Conservation (phyloP, 1,140 invertebrate genomes). For the Philopotamus ludificatus region DNA sequence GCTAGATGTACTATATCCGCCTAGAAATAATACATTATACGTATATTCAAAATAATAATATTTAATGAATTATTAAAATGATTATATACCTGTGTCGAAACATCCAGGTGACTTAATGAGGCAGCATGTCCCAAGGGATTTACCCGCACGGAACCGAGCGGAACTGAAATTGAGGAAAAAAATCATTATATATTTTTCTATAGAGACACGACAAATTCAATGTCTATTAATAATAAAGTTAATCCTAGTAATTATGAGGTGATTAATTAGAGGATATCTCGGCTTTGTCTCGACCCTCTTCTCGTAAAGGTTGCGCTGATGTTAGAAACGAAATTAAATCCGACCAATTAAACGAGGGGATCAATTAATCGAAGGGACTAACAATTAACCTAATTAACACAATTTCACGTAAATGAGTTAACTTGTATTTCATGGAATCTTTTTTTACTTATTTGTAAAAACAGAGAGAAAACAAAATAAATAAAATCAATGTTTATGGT, state of each 20-base stretch:
- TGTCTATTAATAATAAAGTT: neutral
- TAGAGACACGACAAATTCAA: neutral
- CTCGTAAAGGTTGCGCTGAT: too few species aligned
- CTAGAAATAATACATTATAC: slow-evolving; percentile 44
- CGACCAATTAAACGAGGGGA: neutral
- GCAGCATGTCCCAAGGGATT: slow-evolving; percentile 49
- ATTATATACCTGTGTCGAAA: slow-evolving; percentile 51
- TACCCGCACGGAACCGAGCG: slow-evolving; percentile 37
- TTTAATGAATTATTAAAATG: too few species aligned
- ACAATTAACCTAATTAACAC: neutral
- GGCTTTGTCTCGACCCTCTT: too few species aligned
- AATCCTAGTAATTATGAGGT: neutral
- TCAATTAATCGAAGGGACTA: neutral
- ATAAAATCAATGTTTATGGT: too few species aligned
- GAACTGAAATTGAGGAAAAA: slow-evolving; percentile 22
- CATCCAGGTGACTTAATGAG: slow-evolving; percentile 51
- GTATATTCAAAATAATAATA: neutral
- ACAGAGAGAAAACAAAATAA: too few species aligned
- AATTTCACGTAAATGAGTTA: too few species aligned
- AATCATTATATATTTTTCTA: neutral
- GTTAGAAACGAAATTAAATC: neutral
- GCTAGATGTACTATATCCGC: slow-evolving; percentile 64
- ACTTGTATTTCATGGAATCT: too few species aligned
- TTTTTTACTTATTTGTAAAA: too few species aligned
- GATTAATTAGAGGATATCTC: too few species aligned